Base-by-base conservation (phyloP, 2,113 vertebrate species). In the Acanthochromis polyacanthus region DNA sequence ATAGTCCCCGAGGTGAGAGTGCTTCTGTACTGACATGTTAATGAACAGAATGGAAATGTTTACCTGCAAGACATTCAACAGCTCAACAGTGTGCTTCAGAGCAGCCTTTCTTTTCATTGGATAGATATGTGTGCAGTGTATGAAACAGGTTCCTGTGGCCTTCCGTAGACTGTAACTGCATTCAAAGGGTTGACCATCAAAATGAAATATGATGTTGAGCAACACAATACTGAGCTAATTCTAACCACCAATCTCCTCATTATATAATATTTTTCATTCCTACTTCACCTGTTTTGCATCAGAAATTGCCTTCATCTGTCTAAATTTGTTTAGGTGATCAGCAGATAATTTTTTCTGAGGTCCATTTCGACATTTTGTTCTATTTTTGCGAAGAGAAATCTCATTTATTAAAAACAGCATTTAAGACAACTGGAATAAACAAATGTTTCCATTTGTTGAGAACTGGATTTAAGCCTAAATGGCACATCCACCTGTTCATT, bases 81-180 rank as follows among this genome's bases (percentile, higher is more conserved):
- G 19, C 70, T 86, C 53, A 76, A 74, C 67, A 71, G 61, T 62
- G 16, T 63, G 53, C 71, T 53, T 38, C 6, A 56, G 16, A 74
- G 40, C 50, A 59, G 55, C 32, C 17, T 15, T n/a, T 30, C 22
- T 40, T 20, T 46, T 72, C 53, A 61, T 56, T 59, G 60, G 4
- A 25, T 55, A 71, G 7, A 4, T 23, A 14, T 7, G 0, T 51
- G 25, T 7, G 20, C 5, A 12, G 2, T 20, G 25, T 50, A 38
- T 59, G 14, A 78, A 64, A 68, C 66, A 8, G 28, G 22, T 43
- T 15, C 36, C 6, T 14, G 1, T 14, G 20, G 53, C 19, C 57
- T 40, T 10, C 57, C 69, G 28, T 16, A 70, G 25, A 50, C 69
- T 60, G n/a, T 46, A n/a, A 50, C 69, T 60, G n/a, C 38, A n/a